Percentiles rank a stretch among this genome's conserved stretches.
Evolutionary conservation across 2,888 invertebrate species (phyloP).

Genomic region (Lithophane socia): DNA sequence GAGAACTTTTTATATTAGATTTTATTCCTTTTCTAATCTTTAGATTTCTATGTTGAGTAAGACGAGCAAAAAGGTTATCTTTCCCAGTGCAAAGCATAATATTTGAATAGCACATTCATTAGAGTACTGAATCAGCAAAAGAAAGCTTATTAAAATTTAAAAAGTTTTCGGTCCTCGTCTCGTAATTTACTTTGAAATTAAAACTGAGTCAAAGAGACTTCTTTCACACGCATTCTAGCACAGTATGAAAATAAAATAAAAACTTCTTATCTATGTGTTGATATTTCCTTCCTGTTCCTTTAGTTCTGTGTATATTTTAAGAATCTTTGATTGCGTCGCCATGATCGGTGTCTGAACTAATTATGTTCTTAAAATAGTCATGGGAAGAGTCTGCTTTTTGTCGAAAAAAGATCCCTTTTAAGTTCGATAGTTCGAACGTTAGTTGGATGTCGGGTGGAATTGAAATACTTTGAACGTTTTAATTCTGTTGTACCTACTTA

Average conservation of each 20-base stretch:
- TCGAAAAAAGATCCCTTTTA: slow-evolving; percentile 16
- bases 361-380: slow-evolving; percentile 57
- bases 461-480: slow-evolving; percentile 1
- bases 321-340: slow-evolving; percentile 57
- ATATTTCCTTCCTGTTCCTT: slow-evolving; percentile 44
- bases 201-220: slow-evolving; percentile 11
- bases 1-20: no score
- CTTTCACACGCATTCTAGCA: neutral
- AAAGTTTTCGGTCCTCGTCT: neutral
- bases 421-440: neutral
- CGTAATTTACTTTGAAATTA: slow-evolving; percentile 18
- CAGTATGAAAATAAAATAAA: neutral
- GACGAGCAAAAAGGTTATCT: no score
- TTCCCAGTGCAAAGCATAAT: neutral
- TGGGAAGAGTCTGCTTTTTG: slow-evolving; percentile 52
- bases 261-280: slow-evolving; percentile 21
- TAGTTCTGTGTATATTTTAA: slow-evolving; percentile 50
- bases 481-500: neutral
- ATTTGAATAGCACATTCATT: slow-evolving; percentile 6
- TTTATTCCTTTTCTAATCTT: neutral
- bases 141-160: slow-evolving; percentile 12
- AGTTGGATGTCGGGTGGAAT: slow-evolving; percentile 2
- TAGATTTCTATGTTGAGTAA: neutral
- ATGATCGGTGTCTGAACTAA: slow-evolving; percentile 58
- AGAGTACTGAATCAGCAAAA: slow-evolving; percentile 1